These are phyloP conservation scores for Eudemis profundana DNA, from an alignment of 2,888 invertebrate species.

Conservation along the genomic window DNA sequence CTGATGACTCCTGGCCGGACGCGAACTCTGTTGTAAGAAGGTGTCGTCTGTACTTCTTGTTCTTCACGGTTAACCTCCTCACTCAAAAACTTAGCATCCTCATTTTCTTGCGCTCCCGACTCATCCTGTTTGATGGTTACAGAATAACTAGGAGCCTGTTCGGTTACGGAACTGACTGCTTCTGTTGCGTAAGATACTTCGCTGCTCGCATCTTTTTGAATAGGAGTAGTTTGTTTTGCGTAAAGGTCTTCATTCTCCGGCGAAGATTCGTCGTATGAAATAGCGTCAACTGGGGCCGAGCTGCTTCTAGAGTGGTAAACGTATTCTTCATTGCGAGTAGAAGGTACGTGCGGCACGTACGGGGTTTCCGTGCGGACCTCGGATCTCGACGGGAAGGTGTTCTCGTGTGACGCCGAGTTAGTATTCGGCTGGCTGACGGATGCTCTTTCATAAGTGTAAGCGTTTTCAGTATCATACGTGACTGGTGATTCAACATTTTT, in stretches of 20 bases:
- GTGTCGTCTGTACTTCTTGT: slow-evolving; percentile 76
- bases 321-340: slow-evolving; percentile 62
- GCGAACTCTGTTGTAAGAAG: slow-evolving; percentile 76
- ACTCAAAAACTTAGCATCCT: slow-evolving; percentile 54
- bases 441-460: slow-evolving; percentile 73
- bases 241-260: slow-evolving; percentile 63
- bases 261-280: slow-evolving; percentile 59
- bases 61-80: slow-evolving; percentile 59
- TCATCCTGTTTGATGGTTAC: slow-evolving; percentile 62
- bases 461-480: slow-evolving; percentile 73
- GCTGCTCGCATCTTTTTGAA: slow-evolving; percentile 55
- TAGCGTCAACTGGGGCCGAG: slow-evolving; percentile 60
- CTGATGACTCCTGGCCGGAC: slow-evolving; percentile 75
- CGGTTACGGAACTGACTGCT: slow-evolving; percentile 56
- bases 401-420: slow-evolving; percentile 60
- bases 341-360: slow-evolving; percentile 59
- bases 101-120: slow-evolving; percentile 50
- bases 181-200: slow-evolving; percentile 61
- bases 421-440: slow-evolving; percentile 64
- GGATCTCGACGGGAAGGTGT: slow-evolving; percentile 57
- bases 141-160: slow-evolving; percentile 60
- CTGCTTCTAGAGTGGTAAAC: slow-evolving; percentile 63
- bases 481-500: slow-evolving; percentile 61
- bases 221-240: slow-evolving; percentile 60
- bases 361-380: slow-evolving; percentile 63